Base-by-base conservation (phyloP, 92 coral and sea anemone species). In the Ricordea florida region DNA sequence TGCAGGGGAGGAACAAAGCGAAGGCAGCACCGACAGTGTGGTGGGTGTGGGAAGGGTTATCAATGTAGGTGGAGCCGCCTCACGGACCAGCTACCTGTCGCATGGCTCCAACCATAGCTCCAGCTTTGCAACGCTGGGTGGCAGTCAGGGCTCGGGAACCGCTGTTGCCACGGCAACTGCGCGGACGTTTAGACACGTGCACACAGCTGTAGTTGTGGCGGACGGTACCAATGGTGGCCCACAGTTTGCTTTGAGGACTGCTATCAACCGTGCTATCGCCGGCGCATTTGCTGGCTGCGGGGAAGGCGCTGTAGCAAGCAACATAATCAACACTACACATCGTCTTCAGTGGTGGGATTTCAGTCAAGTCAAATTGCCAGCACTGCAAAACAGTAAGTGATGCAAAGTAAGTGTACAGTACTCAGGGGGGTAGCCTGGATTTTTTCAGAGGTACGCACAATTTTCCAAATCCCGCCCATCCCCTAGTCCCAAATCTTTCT, bases 331-430 rank as follows among this genome's bases (percentile, higher is more conserved):
- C 50, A 93, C 96, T 3, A 88, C 97, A 14, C 92, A 83, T 64
- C 82, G 99, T 9, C 70, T 96, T 44, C 99, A 96, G 61, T 80
- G 94, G 93, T 96, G 99, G 99, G 96, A 96, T 57, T 92, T 86
- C 57, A 69, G 93, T 2, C 62, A 82, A 50, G 51, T 81, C 23
- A 47, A 46, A 13, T 70, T 89, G 75, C 99, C 93, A 16, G 89
- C 88, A 46, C 52, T 96, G 26, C 63, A 86, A 45, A 53, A 86
- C 11, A 36, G 97, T 91, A 71, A 74, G 97, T 72, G 35, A n/a
- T 8, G 44, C 44, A 37, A 37, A 37, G n/a, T 8, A 37, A 37
- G 44, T n/a, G n/a, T 8, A 37, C 44, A 37, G 44, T n/a, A 37
- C 9, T 8, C 44, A 37, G 9, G n/a, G n/a, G 44, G 44, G 44